phyloP scores from a whole-genome alignment of 2,888 invertebrate genomes.

The Fragum sueziense region DNA sequence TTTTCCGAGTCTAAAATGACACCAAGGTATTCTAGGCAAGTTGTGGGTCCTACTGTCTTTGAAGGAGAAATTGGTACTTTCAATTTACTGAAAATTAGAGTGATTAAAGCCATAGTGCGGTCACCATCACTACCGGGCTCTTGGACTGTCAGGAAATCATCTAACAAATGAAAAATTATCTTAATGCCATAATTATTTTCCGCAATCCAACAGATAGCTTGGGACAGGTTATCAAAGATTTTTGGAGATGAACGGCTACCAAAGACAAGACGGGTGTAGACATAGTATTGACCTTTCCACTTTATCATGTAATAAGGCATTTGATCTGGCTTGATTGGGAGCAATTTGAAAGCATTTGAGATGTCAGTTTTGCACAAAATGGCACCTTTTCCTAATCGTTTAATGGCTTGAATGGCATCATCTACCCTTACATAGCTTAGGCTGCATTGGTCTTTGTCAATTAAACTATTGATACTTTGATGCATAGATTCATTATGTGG shows the following conservation, averaged over 20 bases:
- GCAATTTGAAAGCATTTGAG: constrained; percentile 49
- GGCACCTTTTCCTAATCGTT: constrained; percentile 23
- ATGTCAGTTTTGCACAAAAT: constrained; percentile 51
- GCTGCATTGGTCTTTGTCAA: constrained; percentile 51
- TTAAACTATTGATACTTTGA: constrained; percentile 53
- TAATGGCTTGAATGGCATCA: constrained; percentile 51
- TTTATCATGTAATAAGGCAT: constrained; percentile 46
- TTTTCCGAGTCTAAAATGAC: constrained; percentile 52
- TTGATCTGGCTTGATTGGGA: constrained; percentile 37
- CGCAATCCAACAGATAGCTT: constrained; percentile 53
- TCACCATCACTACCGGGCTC: constrained; percentile 21
- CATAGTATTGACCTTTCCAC: constrained; percentile 43
- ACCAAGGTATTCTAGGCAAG: constrained; percentile 48
- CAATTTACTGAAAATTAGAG: constrained; percentile 36
- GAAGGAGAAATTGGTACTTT: constrained; percentile 43
- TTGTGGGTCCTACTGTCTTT: constrained; percentile 47
- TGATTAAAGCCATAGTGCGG: constrained; percentile 47
- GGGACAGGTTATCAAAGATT: constrained; percentile 46
- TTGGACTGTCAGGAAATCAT: constrained; percentile 52
- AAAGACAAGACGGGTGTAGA: constrained; percentile 24
- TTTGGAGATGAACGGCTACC: constrained; percentile 49
- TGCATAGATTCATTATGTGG: constrained; percentile 51
- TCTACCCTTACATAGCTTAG: constrained; percentile 54
- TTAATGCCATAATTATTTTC: constrained; percentile 38
- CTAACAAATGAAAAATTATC: constrained; percentile 47